Conservation (phyloP, 2,113 vertebrate species). For the Gallinago undulata region DNA sequence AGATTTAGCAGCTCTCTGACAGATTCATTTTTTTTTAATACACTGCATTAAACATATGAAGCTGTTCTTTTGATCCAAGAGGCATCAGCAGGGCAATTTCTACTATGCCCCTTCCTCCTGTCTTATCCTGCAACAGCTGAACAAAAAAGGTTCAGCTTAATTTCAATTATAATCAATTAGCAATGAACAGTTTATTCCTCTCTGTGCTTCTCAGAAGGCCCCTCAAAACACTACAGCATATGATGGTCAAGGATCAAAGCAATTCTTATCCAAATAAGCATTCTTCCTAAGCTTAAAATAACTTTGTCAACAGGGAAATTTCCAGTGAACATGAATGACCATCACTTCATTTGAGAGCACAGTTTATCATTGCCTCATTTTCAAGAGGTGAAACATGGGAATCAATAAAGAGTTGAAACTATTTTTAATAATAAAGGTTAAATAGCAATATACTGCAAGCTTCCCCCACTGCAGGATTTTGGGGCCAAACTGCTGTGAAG, state of each 20-base stretch:
- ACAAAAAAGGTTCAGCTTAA: background rate
- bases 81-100: background rate
- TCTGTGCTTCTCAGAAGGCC: background rate
- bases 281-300: background rate
- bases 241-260: background rate
- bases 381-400: background rate
- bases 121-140: background rate
- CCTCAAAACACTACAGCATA: background rate
- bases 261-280: background rate
- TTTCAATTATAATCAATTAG: background rate
- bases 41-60: background rate
- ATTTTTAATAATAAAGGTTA: background rate
- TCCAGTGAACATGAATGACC: background rate
- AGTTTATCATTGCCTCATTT: background rate
- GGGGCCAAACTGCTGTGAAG: background rate
- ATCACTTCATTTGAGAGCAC: background rate
- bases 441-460: background rate
- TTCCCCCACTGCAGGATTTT: background rate
- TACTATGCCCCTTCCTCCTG: background rate
- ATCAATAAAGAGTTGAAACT: background rate
- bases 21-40: background rate
- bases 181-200: background rate
- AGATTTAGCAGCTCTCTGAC: background rate
- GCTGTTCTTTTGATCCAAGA: background rate
- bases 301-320: background rate